phyloP scores from a whole-genome alignment of 2,888 invertebrate species.

The Cactoblastis cactorum region DNA sequence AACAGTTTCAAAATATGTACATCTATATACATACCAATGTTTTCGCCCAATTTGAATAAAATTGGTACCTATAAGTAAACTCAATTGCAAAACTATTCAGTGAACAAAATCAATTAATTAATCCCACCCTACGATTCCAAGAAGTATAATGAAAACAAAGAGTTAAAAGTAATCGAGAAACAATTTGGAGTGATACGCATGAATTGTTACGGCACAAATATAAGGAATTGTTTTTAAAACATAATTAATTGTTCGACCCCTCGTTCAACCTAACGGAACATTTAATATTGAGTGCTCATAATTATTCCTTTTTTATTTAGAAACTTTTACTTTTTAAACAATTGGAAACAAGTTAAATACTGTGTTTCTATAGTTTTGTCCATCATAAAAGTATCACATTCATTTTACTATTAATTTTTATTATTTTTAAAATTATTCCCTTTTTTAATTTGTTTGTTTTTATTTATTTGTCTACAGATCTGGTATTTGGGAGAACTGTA shows the following conservation, averaged over 20 bases:
- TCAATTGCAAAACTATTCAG: neutral
- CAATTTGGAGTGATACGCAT: conserved; percentile 75
- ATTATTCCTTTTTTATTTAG: conserved; percentile 70
- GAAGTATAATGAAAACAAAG: conserved; percentile 74
- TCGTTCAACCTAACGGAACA: conserved; percentile 70
- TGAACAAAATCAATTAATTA: neutral
- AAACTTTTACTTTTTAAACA: conserved; percentile 58
- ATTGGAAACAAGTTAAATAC: conserved; percentile 45
- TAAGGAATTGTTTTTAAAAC: conserved; percentile 77
- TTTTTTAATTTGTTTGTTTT: conserved; percentile 61
- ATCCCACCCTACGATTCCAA: conserved; percentile 34
- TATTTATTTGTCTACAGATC: conserved; percentile 82
- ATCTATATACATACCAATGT: no score
- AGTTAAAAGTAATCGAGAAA: conserved; percentile 72
- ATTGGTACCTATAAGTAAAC: no score
- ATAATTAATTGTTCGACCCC: conserved; percentile 75
- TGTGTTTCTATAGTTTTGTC: neutral
- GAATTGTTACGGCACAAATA: conserved; percentile 71
- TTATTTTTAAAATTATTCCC: conserved; percentile 36
- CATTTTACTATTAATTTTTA: conserved; percentile 28
- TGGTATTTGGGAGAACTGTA: conserved; percentile 96
- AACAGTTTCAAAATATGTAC: no score
- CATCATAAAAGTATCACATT: conserved; percentile 16
- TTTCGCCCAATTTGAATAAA: no score
- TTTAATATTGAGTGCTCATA: conserved; percentile 79